Evolutionary conservation across 2,888 invertebrate genomes (phyloP).

Genomic region (Folsomia candida): DNA sequence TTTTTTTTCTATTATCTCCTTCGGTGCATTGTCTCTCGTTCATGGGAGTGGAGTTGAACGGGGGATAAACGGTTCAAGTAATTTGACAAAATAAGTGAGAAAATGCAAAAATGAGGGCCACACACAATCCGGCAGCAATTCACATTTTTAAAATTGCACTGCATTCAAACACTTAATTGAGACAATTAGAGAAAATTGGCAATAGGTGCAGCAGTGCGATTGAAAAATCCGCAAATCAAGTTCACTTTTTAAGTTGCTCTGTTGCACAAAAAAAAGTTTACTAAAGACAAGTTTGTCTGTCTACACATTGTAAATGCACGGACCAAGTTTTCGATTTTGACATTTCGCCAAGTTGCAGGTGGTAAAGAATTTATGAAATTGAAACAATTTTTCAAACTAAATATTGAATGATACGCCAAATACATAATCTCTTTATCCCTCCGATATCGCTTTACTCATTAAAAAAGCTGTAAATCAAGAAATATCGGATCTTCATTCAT

Average conservation of each 20-base stretch:
- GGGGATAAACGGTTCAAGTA: neutral
- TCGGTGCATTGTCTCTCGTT: too few species aligned
- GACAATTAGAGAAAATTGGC: neutral
- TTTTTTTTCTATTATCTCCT: neutral
- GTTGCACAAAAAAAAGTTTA: neutral
- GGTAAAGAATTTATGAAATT: neutral
- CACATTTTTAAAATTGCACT: neutral
- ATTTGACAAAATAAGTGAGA: neutral
- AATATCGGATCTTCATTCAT: neutral
- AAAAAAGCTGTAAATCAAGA: neutral
- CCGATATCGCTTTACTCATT: neutral
- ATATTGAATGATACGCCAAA: too few species aligned
- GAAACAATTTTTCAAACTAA: too few species aligned
- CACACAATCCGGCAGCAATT: neutral
- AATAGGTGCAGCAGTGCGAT: neutral
- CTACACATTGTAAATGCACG: too few species aligned
- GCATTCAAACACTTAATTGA: constrained; percentile 1
- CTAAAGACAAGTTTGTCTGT: neutral
- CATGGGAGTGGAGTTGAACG: neutral
- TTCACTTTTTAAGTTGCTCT: neutral
- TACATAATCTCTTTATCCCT: too few species aligned
- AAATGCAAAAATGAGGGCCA: neutral
- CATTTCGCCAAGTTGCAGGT: neutral
- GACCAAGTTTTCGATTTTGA: neutral
- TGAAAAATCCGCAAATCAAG: neutral